phyloP scores from a whole-genome alignment of 2,113 vertebrate genomes.

The Eonycteris spelaea region DNA sequence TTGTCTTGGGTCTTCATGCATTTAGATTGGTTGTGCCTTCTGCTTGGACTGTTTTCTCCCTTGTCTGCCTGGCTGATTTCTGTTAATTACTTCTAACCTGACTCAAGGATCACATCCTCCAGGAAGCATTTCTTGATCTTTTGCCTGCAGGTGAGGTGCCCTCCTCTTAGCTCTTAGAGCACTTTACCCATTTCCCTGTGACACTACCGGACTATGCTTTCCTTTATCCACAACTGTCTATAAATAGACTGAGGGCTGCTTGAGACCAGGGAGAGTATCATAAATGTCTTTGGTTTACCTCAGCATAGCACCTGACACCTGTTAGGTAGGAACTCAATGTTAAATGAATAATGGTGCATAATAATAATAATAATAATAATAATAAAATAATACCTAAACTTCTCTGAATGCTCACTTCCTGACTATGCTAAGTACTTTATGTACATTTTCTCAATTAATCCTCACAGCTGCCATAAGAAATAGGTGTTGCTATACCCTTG shows the following conservation, averaged over 20 bases:
- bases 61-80: neutral
- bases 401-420: neutral
- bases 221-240: neutral
- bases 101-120: conserved; percentile 5
- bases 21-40: neutral
- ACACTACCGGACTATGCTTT: neutral
- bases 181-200: neutral
- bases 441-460: conserved; percentile 9
- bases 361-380: neutral
- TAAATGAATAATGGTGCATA: neutral
- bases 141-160: neutral
- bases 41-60: neutral
- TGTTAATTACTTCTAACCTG: neutral
- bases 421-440: neutral
- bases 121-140: neutral
- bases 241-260: conserved; percentile 11
- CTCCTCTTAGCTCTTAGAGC: neutral
- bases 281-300: neutral
- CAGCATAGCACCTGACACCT: neutral
- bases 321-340: neutral
- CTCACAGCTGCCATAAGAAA: neutral
- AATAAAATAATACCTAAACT: neutral
- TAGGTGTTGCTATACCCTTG: neutral
- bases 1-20: neutral
- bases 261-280: neutral